Evolutionary conservation across 2,888 invertebrate genomes (phyloP).

Genomic region (Drosophila cracens): DNA sequence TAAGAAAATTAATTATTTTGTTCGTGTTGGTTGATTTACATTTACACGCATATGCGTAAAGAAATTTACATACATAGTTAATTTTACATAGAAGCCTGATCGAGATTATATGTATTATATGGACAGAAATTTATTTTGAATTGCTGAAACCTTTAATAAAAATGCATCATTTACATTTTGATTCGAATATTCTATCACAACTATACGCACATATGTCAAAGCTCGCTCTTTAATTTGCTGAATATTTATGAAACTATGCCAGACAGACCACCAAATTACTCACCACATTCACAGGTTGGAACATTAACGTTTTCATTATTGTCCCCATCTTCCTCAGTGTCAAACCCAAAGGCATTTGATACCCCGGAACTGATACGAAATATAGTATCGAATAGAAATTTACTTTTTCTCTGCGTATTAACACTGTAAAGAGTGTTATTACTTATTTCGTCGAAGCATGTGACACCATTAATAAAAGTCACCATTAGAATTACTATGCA

Average conservation of each 20-base stretch:
- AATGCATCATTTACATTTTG: neutral
- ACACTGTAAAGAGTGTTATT: constrained; percentile 39
- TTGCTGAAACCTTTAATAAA: neutral
- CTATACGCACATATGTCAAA: neutral
- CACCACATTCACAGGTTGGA: constrained; percentile 91
- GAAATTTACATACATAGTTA: neutral
- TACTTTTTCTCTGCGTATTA: constrained; percentile 86
- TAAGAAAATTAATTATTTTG: neutral
- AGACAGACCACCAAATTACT: constrained; percentile 74
- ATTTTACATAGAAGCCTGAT: neutral
- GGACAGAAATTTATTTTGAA: neutral
- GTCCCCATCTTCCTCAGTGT: constrained; percentile 87
- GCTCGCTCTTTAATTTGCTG: neutral
- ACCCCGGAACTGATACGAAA: constrained; percentile 88
- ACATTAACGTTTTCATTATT: constrained; percentile 87
- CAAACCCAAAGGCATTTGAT: constrained; percentile 85
- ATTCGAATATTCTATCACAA: neutral
- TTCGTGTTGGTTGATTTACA: neutral
- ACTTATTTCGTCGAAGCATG: constrained; percentile 48
- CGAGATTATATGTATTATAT: neutral
- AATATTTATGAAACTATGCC: neutral
- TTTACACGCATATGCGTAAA: neutral
- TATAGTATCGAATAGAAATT: constrained; percentile 90
- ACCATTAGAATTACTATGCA: constrained; percentile 64
- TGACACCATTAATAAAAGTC: constrained; percentile 52